Conservation (phyloP, 2,113 vertebrate species). For the Amblyopsis rosae region DNA sequence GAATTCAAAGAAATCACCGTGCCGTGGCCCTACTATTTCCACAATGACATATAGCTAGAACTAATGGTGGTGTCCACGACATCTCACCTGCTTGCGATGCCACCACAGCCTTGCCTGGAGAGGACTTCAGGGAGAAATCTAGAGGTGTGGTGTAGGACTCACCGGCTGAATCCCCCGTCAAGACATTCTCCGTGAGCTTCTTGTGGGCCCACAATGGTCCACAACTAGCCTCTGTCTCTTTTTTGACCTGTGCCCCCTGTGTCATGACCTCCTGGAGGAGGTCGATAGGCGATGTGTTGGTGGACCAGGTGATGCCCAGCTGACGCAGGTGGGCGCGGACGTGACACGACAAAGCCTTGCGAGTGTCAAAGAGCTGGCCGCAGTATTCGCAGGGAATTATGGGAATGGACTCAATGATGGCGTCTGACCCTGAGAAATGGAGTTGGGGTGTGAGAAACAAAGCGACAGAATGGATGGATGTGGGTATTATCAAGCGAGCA, state of each 20-base stretch:
- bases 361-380: constrained; percentile 90
- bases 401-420: constrained; percentile 73
- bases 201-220: constrained; percentile 50
- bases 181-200: constrained; percentile 40
- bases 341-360: constrained; percentile 92
- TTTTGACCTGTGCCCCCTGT: constrained; percentile 79
- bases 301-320: constrained; percentile 87
- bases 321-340: constrained; percentile 89
- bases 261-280: constrained; percentile 85
- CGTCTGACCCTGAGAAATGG: background rate
- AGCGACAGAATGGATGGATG: background rate
- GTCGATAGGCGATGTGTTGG: constrained; percentile 88
- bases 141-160: constrained; percentile 59
- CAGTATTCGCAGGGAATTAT: constrained; percentile 90
- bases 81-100: constrained; percentile 55
- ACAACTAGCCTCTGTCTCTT: constrained; percentile 18
- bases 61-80: background rate
- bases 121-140: constrained; percentile 62
- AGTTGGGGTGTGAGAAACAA: background rate
- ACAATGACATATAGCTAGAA: background rate
- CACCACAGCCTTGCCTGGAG: constrained; percentile 32
- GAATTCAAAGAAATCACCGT: no score
- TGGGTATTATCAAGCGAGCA: background rate
- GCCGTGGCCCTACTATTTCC: background rate
- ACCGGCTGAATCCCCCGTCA: constrained; percentile 22